These are phyloP conservation scores for Orthosia incerta DNA, from an alignment of 2,888 invertebrate genomes.

Conservation along the genomic window DNA sequence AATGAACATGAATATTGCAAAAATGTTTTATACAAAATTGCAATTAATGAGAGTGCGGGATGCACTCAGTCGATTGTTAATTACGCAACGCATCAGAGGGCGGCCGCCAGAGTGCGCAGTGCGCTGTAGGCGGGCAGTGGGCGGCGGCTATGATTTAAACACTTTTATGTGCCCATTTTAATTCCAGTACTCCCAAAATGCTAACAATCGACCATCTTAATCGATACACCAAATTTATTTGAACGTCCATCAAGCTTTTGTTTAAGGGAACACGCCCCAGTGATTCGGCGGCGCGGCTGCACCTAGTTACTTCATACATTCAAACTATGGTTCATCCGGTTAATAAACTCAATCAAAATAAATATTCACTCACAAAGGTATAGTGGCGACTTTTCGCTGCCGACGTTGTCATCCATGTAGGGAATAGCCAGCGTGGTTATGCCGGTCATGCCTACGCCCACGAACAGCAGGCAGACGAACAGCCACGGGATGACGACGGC, in stretches of 20 bases:
- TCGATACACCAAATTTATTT: conserved; percentile 56
- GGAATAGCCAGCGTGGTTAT: conserved; percentile 98
- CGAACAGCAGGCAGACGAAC: conserved; percentile 96
- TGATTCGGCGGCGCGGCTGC: conserved; percentile 40
- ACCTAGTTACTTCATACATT: conserved; percentile 43
- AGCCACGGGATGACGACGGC: conserved; percentile 96
- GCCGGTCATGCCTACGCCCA: conserved; percentile 98
- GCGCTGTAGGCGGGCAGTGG: conserved; percentile 72
- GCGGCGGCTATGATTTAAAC: conserved; percentile 77
- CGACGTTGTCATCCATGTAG: conserved; percentile 98
- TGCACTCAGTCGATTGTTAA: conserved; percentile 72
- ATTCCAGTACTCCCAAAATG: conserved; percentile 61
- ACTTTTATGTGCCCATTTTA: conserved; percentile 73
- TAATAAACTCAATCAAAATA: conserved; percentile 39
- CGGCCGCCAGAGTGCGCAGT: conserved; percentile 67
- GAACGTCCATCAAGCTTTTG: conserved; percentile 54
- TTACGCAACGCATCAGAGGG: conserved; percentile 74
- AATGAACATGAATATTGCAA: conserved; percentile 41
- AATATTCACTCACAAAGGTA: conserved; percentile 94
- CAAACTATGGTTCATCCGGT: conserved; percentile 13
- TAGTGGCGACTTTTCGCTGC: conserved; percentile 97
- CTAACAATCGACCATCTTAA: conserved; percentile 63
- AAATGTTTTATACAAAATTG: conserved; percentile 51
- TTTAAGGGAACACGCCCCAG: conserved; percentile 51
- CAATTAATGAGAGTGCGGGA: conserved; percentile 65